Evolutionary conservation across 2,888 invertebrate species (phyloP).

Genomic region (Chrysodeixis includens): DNA sequence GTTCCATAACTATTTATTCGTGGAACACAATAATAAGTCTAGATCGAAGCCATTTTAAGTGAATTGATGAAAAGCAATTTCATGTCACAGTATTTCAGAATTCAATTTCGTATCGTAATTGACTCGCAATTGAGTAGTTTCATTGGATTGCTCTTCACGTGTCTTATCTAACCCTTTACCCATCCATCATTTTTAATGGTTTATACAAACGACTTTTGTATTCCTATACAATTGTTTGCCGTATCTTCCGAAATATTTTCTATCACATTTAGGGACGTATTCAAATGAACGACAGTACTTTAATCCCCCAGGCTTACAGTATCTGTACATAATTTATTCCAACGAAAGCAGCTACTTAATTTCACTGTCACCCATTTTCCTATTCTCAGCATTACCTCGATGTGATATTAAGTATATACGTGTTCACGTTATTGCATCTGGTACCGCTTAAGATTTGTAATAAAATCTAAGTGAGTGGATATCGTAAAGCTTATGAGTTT

Average conservation of each 20-base stretch:
- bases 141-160: constrained; percentile 10
- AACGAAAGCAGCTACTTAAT: constrained; percentile 26
- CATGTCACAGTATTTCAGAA: constrained; percentile 7
- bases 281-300: constrained; percentile 33
- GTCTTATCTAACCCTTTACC: not conserved
- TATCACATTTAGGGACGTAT: constrained; percentile 30
- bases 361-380: constrained; percentile 26
- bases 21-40: constrained; percentile 2
- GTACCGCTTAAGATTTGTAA: constrained; percentile 66
- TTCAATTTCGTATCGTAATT: constrained; percentile 21
- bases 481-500: constrained; percentile 74
- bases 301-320: constrained; percentile 31
- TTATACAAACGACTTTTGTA: constrained; percentile 9
- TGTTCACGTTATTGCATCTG: constrained; percentile 65
- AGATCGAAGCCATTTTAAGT: constrained; percentile 4
- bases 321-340: constrained; percentile 36
- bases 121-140: constrained; percentile 10
- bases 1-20: not conserved
- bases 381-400: constrained; percentile 29
- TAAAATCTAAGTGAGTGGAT: constrained; percentile 75
- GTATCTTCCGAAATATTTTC: constrained; percentile 18
- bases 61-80: constrained; percentile 16
- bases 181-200: not conserved
- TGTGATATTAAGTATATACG: constrained; percentile 40
- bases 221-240: constrained; percentile 8